Conservation (phyloP, 2,888 invertebrate genomes). For the Syrista parreyssii region DNA sequence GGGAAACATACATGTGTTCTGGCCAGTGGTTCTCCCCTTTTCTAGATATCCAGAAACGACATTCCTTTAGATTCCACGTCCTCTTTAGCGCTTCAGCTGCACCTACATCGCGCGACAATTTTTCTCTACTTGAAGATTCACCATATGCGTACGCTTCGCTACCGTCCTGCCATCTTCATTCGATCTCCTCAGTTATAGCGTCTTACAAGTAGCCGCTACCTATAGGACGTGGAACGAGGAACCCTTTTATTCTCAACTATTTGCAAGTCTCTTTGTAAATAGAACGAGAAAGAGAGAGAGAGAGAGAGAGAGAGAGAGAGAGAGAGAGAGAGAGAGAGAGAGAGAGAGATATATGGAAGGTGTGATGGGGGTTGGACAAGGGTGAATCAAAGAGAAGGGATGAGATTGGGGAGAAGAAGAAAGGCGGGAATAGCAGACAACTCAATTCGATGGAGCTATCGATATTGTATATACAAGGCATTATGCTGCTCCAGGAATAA, state of each 20-base stretch:
- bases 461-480: constrained; percentile 27
- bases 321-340: constrained; percentile 17
- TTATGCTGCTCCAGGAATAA: constrained; percentile 14
- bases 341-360: too few species aligned
- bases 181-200: not conserved
- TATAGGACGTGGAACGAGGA: not conserved
- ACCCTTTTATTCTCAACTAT: not conserved
- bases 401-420: constrained; percentile 24
- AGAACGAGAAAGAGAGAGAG: constrained; percentile 12
- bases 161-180: not conserved
- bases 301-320: constrained; percentile 25
- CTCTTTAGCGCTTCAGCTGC: not conserved
- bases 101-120: not conserved
- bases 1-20: constrained; percentile 53
- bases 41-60: constrained; percentile 37
- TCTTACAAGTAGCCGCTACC: not conserved
- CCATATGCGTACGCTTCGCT: not conserved
- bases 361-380: not conserved
- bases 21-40: constrained; percentile 54
- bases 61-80: constrained; percentile 34
- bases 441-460: constrained; percentile 32
- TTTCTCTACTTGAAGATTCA: not conserved
- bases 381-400: constrained; percentile 7
- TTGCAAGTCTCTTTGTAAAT: not conserved
- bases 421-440: constrained; percentile 26